These are phyloP conservation scores for Lepus oiostolus DNA, from an alignment of 2,797 vertebrate species.

Conservation along the genomic window DNA sequence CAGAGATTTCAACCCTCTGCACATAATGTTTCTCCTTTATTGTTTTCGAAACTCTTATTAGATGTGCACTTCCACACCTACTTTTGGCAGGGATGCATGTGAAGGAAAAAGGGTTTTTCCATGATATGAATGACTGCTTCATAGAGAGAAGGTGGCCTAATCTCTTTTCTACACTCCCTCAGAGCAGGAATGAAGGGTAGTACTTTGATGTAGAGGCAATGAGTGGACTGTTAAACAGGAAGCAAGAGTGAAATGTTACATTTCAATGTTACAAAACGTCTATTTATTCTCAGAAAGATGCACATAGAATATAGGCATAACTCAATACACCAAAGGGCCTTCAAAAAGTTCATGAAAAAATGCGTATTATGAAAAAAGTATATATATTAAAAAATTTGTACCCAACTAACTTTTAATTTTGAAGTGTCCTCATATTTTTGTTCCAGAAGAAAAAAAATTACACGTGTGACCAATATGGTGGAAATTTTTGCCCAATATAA, in stretches of 20 bases:
- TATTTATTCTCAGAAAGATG: not conserved
- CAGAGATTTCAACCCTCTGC: not conserved
- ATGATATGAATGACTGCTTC: not conserved
- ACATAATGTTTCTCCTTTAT: not conserved
- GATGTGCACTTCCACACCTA: not conserved
- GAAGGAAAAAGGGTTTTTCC: not conserved
- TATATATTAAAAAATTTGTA: not conserved
- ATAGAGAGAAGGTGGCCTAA: not conserved
- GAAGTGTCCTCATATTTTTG: not conserved
- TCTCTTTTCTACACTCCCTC: not conserved
- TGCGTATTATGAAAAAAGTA: not conserved
- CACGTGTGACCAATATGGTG: not conserved
- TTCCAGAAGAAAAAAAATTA: not conserved
- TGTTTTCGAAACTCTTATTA: not conserved
- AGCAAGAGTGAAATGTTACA: not conserved
- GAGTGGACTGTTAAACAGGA: not conserved
- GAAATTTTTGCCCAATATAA: not conserved
- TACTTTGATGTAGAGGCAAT: not conserved
- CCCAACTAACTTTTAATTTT: no score
- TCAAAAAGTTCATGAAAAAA: no score
- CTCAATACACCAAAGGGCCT: no score
- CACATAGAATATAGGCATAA: not conserved
- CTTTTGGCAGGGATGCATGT: not conserved
- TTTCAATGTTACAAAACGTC: not conserved
- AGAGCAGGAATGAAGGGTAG: not conserved